Base-by-base conservation (phyloP, 2,888 invertebrate species). In the Hemicrepidius hirtus region DNA sequence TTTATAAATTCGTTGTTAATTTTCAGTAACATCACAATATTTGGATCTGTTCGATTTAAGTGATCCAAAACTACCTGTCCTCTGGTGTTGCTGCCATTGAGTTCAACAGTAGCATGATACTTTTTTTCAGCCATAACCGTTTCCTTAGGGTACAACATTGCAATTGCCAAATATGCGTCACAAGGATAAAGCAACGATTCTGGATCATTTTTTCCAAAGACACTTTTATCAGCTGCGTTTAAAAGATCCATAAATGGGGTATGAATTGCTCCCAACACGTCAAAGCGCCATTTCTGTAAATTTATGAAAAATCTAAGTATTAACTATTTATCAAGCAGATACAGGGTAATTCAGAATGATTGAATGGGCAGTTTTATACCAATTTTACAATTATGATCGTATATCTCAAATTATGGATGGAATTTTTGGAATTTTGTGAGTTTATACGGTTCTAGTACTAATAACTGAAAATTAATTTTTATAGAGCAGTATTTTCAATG, bases 1-100 rank as follows among this genome's bases (percentile, higher is more conserved):
- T 72, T 71, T 18, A 66, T 20, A 28, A 50, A 57, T 6, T 68
- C 69, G 20, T 82, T 81, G 78, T 90, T 85, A 7, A 90, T 80
- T 50, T 86, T 81, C 76, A 88, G 86, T 70, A 89, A 85, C 13
- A 46, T 46, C 6, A 80, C 77, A 7, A 87, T 86, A 79, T 89
- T 89, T 0, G 85, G 83, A 70, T 83, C 75, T 40, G 85, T 83
- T 5, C 79, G 79, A 44, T 83, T 81, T 49, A 85, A 82, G 82
- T 89, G 90, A 83, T 92, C 91, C 16, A 92, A 84, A 0, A 92
- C 89, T 83, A 92, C 89, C 85, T 91, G 91, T 0, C 92, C 93
- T 66, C 92, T 87, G 0, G 92, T 92, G 75, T 87, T 86, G 3
- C 75, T 81, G 1, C 92, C 92, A 68, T 84, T 84, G 13, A 92